phyloP scores from a whole-genome alignment of 1,140 invertebrate genomes.

The Calliopsis andreniformis region DNA sequence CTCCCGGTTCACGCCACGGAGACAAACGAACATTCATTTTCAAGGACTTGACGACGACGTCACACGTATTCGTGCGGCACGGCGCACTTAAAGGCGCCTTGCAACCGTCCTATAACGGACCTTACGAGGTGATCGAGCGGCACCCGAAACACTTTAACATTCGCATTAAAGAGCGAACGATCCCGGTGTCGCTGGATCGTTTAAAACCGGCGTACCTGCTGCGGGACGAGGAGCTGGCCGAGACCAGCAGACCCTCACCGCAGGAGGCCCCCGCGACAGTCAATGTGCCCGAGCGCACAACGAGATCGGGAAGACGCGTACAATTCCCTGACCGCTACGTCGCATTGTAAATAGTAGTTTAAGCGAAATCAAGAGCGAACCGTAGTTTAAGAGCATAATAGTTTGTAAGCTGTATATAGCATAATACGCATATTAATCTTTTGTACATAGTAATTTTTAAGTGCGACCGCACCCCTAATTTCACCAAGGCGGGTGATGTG shows the following conservation, averaged over 20 bases:
- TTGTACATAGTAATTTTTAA: neutral
- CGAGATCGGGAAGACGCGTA: neutral
- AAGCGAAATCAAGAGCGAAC: neutral
- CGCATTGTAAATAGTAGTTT: neutral
- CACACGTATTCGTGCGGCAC: neutral
- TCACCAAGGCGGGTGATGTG: constrained; percentile 7
- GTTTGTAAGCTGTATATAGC: neutral
- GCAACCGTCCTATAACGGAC: neutral
- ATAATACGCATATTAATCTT: neutral
- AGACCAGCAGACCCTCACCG: neutral
- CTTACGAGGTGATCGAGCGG: neutral
- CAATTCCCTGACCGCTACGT: neutral
- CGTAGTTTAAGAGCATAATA: neutral
- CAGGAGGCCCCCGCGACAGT: neutral
- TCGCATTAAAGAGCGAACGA: neutral
- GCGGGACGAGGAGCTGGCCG: neutral
- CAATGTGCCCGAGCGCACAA: neutral
- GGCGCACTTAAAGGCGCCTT: neutral
- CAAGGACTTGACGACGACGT: neutral
- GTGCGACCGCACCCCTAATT: neutral
- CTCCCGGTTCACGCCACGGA: neutral
- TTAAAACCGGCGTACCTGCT: neutral
- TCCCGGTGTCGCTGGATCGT: neutral
- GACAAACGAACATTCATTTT: neutral
- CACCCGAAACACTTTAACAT: neutral